A percentile compares a stretch with the other conserved stretches of the same genome.
These are phyloP conservation scores for Lasioglossum oenotherae DNA, from an alignment of 2,888 invertebrate genomes.

Conservation along the genomic window DNA sequence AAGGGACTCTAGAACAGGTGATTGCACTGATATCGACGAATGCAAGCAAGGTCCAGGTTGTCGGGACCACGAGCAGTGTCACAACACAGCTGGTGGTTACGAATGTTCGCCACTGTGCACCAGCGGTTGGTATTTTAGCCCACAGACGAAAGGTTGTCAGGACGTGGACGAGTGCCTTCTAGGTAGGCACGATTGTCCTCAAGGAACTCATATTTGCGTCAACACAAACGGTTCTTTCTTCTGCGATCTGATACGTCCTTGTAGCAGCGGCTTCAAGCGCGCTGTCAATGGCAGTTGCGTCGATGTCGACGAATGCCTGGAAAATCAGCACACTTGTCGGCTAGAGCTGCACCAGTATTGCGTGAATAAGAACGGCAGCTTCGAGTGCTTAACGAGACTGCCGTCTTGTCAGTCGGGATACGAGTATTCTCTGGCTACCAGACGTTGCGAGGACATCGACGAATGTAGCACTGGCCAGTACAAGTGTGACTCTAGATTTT, in stretches of 20 bases:
- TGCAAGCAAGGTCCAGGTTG: constrained; percentile 83
- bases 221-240: constrained; percentile 78
- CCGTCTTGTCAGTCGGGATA: constrained; percentile 78
- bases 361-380: constrained; percentile 85
- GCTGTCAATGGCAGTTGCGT: constrained; percentile 85
- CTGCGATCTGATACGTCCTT: constrained; percentile 74
- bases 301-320: constrained; percentile 90
- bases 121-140: constrained; percentile 78
- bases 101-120: constrained; percentile 81
- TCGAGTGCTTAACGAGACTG: constrained; percentile 82
- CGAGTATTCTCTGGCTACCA: constrained; percentile 74
- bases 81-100: constrained; percentile 85
- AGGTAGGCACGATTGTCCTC: constrained; percentile 84
- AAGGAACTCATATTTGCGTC: constrained; percentile 71
- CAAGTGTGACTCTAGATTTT: constrained; percentile 81
- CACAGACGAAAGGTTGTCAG: constrained; percentile 76
- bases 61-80: constrained; percentile 83
- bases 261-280: constrained; percentile 74
- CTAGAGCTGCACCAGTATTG: constrained; percentile 81
- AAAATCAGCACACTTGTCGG: constrained; percentile 83
- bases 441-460: constrained; percentile 85
- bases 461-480: constrained; percentile 84
- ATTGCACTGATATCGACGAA: constrained; percentile 86
- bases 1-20: constrained; percentile 52
- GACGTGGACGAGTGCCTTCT: constrained; percentile 87